Conservation (phyloP, 2,113 vertebrate genomes). For the Hyla sarda region DNA sequence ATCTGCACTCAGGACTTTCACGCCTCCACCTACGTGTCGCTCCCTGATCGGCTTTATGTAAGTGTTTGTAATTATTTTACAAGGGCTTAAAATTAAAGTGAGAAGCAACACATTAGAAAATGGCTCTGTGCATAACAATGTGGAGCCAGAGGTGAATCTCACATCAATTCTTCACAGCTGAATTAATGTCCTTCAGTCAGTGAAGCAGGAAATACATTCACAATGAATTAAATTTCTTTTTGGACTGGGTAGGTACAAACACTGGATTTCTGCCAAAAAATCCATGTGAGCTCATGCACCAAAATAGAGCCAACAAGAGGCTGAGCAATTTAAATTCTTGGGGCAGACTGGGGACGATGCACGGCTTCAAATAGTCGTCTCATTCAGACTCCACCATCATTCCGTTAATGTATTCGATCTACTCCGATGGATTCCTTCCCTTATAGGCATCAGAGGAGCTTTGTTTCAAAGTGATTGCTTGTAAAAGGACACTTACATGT, state of each 20-base stretch:
- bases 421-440: conserved; percentile 10
- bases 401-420: conserved; percentile 34
- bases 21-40: conserved; percentile 32
- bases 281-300: conserved; percentile 16
- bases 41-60: conserved; percentile 4
- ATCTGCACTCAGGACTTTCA: conserved; percentile 1
- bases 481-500: neutral
- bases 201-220: neutral
- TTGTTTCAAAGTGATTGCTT: neutral
- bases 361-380: conserved; percentile 4
- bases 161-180: conserved; percentile 9
- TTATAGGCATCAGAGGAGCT: conserved; percentile 5
- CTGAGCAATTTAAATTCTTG: conserved; percentile 37
- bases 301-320: conserved; percentile 10
- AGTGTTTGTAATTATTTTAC: conserved; percentile 49
- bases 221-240: neutral
- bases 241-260: conserved; percentile 8
- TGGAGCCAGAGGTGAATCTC: conserved; percentile 32
- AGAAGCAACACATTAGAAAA: conserved; percentile 7
- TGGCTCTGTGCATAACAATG: neutral
- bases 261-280: conserved; percentile 36
- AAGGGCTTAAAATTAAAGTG: conserved; percentile 39
- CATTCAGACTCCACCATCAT: neutral
- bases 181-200: neutral
- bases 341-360: conserved; percentile 11